These are phyloP conservation scores for Polyodon spathula DNA, from an alignment of 2,113 vertebrate species.

Conservation along the genomic window DNA sequence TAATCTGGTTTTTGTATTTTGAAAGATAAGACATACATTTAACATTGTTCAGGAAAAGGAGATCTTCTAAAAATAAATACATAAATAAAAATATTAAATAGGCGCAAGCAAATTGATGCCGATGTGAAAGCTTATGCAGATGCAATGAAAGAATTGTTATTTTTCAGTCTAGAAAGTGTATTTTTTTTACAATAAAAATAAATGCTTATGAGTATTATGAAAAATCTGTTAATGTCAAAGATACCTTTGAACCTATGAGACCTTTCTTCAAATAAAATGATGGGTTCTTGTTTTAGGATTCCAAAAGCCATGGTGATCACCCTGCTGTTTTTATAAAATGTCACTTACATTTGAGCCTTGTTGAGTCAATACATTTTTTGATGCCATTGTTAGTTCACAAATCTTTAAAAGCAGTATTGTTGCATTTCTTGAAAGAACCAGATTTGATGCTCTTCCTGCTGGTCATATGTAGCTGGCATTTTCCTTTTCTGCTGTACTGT, in stretches of 20 bases:
- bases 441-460: conserved; percentile 11
- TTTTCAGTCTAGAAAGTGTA: conserved; percentile 10
- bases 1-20: conserved; percentile 50
- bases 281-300: conserved; percentile 5
- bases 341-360: conserved; percentile 21
- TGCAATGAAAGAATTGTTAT: conserved; percentile 22
- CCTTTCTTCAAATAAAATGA: conserved; percentile 8
- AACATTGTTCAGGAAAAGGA: conserved; percentile 61
- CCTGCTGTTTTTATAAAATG: conserved; percentile 14
- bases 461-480: conserved; percentile 15
- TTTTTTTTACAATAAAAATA: conserved; percentile 5
- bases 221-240: conserved; percentile 18
- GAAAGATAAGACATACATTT: conserved; percentile 38
- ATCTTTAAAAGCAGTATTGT: conserved; percentile 18
- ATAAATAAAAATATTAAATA: conserved; percentile 29
- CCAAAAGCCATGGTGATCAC: conserved; percentile 15
- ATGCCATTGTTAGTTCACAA: conserved; percentile 15
- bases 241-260: conserved; percentile 12
- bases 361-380: conserved; percentile 4
- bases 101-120: conserved; percentile 20
- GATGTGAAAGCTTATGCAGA: conserved; percentile 30
- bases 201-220: conserved; percentile 21
- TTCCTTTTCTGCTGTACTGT: conserved; percentile 34
- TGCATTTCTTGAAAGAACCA: conserved; percentile 16
- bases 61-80: conserved; percentile 45